Evolutionary conservation across 2,113 vertebrate species (phyloP), one percentile per base, ranked within the genome.

Genomic region (Neomonachus schauinslandi): DNA sequence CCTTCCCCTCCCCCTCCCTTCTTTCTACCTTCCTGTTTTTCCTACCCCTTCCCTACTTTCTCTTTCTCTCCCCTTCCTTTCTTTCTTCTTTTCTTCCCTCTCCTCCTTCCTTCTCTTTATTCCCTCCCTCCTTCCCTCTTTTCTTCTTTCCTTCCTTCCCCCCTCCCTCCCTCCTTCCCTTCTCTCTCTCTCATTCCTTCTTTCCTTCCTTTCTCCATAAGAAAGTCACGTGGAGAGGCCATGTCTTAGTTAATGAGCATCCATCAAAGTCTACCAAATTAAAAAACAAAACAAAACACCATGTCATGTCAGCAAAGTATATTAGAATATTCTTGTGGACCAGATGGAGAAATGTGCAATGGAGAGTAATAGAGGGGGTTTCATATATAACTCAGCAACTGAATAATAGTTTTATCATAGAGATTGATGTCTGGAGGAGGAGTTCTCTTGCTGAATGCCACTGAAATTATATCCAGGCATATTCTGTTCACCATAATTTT

Each of bases 21-120:
- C 4, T 4, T 18, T 0, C 5, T 21, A 7, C 13, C 57, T 26
- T 9, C 8, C n/a, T n/a, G 15, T 5, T 24, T 36, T 61, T 14
- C 7, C 4, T 3, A 57, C 5, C 0, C 3, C 21, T 42, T 72
- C 36, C 36, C 36, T 39, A 12, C 13, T 31, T 18, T 67, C 31
- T 65, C 26, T 65, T 28, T 28, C 28, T 28, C 11, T 28, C 26
- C 26, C 24, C 26, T 31, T 14, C 28, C 28, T 16, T 16, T 31
- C 31, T 65, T 5, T 4, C n/a, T 39, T 67, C 5, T 16, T 67
- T 31, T 26, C 28, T 63, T 63, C 11, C 21, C 63, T 16, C 14
- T 31, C 28, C 13, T 65, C 63, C 13, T 59, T 59, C 57, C 19
- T 65, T 65, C 28, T 65, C 6, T 65, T 7, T 65, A 13, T 33